Evolutionary conservation across 2,888 invertebrate species (phyloP).

Genomic region (Auanema freiburgensis): DNA sequence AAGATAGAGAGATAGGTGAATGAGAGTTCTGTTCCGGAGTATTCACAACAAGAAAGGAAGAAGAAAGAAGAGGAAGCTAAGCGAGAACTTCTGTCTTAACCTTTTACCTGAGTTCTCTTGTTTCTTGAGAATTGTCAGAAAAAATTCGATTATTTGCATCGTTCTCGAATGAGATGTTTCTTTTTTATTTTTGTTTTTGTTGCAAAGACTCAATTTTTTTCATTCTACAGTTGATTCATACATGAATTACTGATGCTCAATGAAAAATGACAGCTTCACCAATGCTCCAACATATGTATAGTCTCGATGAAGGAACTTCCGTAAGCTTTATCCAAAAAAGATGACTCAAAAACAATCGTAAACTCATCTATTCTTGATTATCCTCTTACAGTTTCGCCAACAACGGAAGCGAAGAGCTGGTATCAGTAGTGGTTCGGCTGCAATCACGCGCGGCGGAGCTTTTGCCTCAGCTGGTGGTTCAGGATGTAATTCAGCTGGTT

Average conservation of each 20-base stretch:
- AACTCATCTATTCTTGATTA: background rate
- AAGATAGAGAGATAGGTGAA: too few species aligned
- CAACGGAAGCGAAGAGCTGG: slow-evolving; percentile 44
- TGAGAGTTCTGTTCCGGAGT: too few species aligned
- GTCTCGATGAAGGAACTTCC: slow-evolving; percentile 37
- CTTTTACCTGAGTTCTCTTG: too few species aligned
- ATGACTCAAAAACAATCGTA: slow-evolving; percentile 2
- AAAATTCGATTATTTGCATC: too few species aligned
- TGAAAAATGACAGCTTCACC: slow-evolving; percentile 26
- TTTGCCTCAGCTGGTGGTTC: slow-evolving; percentile 41
- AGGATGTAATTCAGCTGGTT: slow-evolving; percentile 43
- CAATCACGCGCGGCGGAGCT: slow-evolving; percentile 26
- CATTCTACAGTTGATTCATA: too few species aligned
- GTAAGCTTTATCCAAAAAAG: slow-evolving; percentile 4
- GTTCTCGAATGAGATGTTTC: too few species aligned
- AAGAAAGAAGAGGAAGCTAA: too few species aligned
- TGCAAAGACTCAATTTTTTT: too few species aligned
- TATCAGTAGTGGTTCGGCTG: slow-evolving; percentile 37
- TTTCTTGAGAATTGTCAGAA: too few species aligned
- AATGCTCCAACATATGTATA: slow-evolving; percentile 45
- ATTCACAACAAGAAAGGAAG: too few species aligned
- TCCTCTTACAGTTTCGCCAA: slow-evolving; percentile 41
- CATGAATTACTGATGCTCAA: background rate
- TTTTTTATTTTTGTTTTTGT: too few species aligned
- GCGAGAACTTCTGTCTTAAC: too few species aligned